Conservation (phyloP, 2,797 vertebrate species). For the Sardinella longiceps region DNA sequence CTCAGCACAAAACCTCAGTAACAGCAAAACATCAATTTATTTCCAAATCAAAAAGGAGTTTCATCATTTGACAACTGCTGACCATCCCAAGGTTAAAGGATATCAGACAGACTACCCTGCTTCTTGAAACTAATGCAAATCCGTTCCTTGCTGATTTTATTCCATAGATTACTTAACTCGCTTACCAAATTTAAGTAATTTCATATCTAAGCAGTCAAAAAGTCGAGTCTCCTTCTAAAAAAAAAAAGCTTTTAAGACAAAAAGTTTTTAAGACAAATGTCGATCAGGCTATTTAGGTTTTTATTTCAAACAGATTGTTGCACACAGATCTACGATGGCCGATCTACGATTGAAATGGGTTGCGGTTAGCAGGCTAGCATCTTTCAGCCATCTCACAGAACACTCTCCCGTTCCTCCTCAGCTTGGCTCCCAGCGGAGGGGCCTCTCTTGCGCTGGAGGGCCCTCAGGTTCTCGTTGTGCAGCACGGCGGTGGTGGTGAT, state of each 20-base stretch:
- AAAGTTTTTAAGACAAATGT: neutral
- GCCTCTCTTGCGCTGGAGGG: constrained; percentile 66
- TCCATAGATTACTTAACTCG: neutral
- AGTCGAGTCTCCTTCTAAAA: neutral
- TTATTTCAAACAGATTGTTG: neutral
- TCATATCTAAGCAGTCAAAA: neutral
- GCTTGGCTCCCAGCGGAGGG: constrained; percentile 69
- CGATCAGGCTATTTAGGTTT: neutral
- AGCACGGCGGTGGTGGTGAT: constrained; percentile 67
- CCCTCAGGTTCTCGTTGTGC: constrained; percentile 89
- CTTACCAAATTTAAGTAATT: neutral
- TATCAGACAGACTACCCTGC: neutral
- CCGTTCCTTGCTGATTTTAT: neutral
- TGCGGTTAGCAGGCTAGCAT: too few species aligned
- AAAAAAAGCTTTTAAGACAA: neutral
- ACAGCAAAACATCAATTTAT: neutral
- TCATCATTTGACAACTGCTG: neutral
- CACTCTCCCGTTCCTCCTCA: constrained; percentile 93
- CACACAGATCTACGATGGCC: neutral
- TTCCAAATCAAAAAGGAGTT: neutral
- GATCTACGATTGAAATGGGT: too few species aligned
- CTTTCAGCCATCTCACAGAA: constrained; percentile 76
- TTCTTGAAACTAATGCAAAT: neutral
- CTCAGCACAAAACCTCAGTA: neutral
- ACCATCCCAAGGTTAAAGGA: neutral